Conservation (phyloP, 2,113 vertebrate genomes). For the Dasypus novemcinctus region DNA sequence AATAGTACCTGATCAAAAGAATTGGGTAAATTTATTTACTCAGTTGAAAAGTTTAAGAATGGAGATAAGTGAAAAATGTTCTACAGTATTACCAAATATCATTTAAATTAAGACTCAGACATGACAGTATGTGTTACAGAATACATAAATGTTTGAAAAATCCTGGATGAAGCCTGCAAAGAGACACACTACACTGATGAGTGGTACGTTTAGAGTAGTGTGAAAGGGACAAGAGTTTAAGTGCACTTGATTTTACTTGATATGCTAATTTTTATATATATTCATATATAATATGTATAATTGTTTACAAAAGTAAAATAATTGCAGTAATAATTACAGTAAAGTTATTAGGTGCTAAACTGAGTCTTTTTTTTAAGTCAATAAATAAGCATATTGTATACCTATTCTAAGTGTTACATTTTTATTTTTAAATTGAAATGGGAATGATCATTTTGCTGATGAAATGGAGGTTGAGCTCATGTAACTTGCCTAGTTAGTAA, state of each 20-base stretch:
- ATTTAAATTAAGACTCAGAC: background rate
- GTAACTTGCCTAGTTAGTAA: background rate
- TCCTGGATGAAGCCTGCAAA: background rate
- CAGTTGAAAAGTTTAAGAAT: background rate
- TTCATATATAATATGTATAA: background rate
- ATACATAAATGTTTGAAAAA: background rate
- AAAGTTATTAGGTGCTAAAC: background rate
- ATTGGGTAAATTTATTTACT: background rate
- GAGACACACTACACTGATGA: background rate
- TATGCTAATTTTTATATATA: background rate
- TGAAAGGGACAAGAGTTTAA: background rate
- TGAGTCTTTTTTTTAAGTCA: background rate
- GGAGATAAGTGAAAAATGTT: background rate
- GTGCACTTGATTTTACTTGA: background rate
- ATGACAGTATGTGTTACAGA: background rate
- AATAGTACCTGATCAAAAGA: background rate
- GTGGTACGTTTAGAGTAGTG: background rate
- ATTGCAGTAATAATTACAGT: background rate
- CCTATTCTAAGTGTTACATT: background rate
- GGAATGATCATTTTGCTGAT: background rate
- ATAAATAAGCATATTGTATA: background rate
- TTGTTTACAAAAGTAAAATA: background rate
- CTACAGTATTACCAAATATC: background rate
- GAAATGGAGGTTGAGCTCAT: background rate
- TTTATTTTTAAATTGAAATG: background rate